Evolutionary conservation across 2,888 invertebrate species (phyloP), one percentile per base, ranked within the genome.

Genomic region (Platerodrilus igneus): DNA sequence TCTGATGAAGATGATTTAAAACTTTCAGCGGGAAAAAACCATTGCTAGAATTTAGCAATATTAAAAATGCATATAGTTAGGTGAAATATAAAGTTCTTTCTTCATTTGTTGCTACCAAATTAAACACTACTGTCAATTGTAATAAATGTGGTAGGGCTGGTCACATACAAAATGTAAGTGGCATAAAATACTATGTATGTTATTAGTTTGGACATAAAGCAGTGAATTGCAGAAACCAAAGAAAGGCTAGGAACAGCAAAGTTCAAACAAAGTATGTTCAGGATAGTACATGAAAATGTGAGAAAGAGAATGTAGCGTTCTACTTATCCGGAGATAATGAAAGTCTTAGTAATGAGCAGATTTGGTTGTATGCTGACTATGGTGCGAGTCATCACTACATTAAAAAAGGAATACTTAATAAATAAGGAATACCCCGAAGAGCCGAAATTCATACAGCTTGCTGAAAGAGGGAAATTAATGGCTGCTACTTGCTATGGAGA

Each of bases 161-260:
- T 3, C 60, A 64, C 38, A 21, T 51, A 2, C 58, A 57, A 34
- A 60, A 50, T 15, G 48, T 60, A 9, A 61, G 60, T 36, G 53
- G 45, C 15, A 7, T 18, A 8, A 20, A 21, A 13, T 22, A 19
- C 13, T 8, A 10, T 32, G 21, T 16, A 22, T 22, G 22, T 14
- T 21, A 32, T 3, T 21, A 22, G 13, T 32, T 32, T 13, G 32
- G 32, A 13, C 32, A 32, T 21, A 32, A 32, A 20, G 13, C 22
- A 17, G 15, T 13, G 4, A n/a, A 33, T 2, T 33, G 33, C n/a
- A n/a, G n/a, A n/a, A n/a, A n/a, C n/a, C n/a, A n/a, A n/a, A n/a
- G n/a, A n/a, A n/a, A n/a, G n/a, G n/a, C n/a, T 25, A 21, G 6
- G 7, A 7, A 21, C 32, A 45, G 48, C 51, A 38, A 52, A 41